Percentiles rank a stretch among this genome's conserved stretches.
These are phyloP conservation scores for Malacoctenus gilli DNA, from an alignment of 2,797 vertebrate species.

Conservation along the genomic window DNA sequence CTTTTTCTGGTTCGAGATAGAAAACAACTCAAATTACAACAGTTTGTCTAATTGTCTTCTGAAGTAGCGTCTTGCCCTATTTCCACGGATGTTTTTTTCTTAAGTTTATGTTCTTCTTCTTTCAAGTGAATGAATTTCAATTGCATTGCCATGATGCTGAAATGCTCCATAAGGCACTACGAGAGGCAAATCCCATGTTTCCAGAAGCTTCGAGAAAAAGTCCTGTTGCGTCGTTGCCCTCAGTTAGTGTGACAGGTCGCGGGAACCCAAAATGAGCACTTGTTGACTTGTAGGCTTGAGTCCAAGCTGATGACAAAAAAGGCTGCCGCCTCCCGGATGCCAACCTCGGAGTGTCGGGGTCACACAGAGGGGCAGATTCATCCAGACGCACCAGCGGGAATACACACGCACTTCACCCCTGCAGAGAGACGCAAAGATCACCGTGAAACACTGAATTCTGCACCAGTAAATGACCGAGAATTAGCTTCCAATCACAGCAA, in stretches of 20 bases:
- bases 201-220: slow-evolving; percentile 88
- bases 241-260: slow-evolving; percentile 79
- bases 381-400: slow-evolving; percentile 66
- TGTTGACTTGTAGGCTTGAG: slow-evolving; percentile 80
- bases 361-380: slow-evolving; percentile 67
- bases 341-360: slow-evolving; percentile 63
- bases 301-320: slow-evolving; percentile 83
- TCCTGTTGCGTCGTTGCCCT: slow-evolving; percentile 89
- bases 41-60: slow-evolving; percentile 72
- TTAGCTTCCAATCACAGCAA: too few relatives aligned
- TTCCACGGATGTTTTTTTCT: slow-evolving; percentile 32
- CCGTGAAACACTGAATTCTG: too few relatives aligned
- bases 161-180: slow-evolving; percentile 98
- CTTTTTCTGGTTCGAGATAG: slow-evolving; percentile 65
- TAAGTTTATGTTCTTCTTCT: slow-evolving; percentile 16
- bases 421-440: slow-evolving; percentile 25
- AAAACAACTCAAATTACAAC: slow-evolving; percentile 68
- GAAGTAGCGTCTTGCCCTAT: slow-evolving; percentile 72
- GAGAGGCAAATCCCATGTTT: slow-evolving; percentile 88
- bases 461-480: too few relatives aligned
- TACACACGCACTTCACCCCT: slow-evolving; percentile 46
- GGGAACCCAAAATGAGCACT: slow-evolving; percentile 69
- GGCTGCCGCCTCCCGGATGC: slow-evolving; percentile 81
- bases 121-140: slow-evolving; percentile 87
- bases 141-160: slow-evolving; percentile 92